Evolutionary conservation across 35 echinoderm and acorn worm genomes (phyloP), one percentile per base, ranked within the genome.

Genomic region (Apostichopus parvimensis): DNA sequence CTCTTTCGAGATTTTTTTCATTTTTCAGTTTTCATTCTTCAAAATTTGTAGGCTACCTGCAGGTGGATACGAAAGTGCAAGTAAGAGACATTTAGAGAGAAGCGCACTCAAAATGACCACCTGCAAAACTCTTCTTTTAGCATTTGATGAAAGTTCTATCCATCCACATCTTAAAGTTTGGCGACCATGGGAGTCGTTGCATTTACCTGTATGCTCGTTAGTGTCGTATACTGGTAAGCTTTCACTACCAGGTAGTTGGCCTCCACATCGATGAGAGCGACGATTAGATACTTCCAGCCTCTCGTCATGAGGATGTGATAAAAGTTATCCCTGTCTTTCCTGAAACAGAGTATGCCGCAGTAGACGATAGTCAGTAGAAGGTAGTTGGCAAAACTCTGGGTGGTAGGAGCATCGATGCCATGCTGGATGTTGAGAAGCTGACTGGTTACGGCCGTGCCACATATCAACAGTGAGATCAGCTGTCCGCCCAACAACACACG

Each of bases 191-290:
- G 34, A 78, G 20, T 78, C 0, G 20, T 78, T 78, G n/a, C 55
- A 17, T 52, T 84, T 79, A 98, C 96, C 97, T 98, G 97, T 55
- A 98, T 80, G 87, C 97, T 98, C 3, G 94, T 94, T 10, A 98
- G 82, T 4, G 94, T 98, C 2, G 97, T 98, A 78, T 93, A 96
- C 76, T 95, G 94, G 68, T 98, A 98, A 12, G 97, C 97, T 66
- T 98, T 98, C n/a, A 98, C 97, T 9, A 98, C 93, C n/a, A 98
- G 57, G 71, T 98, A 98, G 57, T 98, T 98, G 14, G 97, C 97
- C 80, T 98, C 97, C 3, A 98, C 97, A 64, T 98, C 97, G 22
- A 98, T 90, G 14, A 86, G n/a, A 8, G 97, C 97, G 2, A 98
- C 91, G 34, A 98, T 82, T 28, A 94, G 54, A 78, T 98, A 98